Conservation (phyloP, 37 sponge, comb jelly and placozoan genomes). For the Aphrocallistes beatrix region DNA sequence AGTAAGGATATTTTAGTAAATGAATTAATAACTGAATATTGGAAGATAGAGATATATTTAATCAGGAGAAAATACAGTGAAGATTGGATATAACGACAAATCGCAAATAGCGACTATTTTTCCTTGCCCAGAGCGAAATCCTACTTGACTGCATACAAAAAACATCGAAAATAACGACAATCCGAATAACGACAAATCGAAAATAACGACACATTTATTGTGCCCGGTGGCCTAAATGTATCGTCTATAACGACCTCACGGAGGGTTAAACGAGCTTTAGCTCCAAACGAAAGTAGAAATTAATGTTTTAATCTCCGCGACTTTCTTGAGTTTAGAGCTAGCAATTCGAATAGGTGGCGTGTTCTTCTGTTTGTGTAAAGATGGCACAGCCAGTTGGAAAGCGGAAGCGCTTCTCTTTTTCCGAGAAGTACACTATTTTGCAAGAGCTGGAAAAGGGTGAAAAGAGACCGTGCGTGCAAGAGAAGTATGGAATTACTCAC, state of each 20-base stretch:
- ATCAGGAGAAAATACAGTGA: too few species aligned
- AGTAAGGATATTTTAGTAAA: too few species aligned
- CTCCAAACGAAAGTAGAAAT: not conserved
- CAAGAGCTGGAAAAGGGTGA: slow-evolving; percentile 17
- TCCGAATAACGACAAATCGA: slow-evolving; percentile 8
- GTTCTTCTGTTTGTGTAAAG: not conserved
- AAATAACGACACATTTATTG: slow-evolving; percentile 1
- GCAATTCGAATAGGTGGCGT: not conserved
- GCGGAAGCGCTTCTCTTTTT: not conserved
- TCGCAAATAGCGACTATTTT: too few species aligned
- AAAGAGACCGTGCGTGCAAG: not conserved
- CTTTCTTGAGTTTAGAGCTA: not conserved
- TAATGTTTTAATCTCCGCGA: not conserved
- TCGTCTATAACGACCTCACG: not conserved
- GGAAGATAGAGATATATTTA: too few species aligned
- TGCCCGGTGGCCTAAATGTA: not conserved
- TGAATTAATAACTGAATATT: too few species aligned
- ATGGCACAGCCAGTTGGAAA: not conserved
- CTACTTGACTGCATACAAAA: too few species aligned
- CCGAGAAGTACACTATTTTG: not conserved
- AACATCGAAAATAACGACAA: not conserved
- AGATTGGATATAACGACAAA: too few species aligned
- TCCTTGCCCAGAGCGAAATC: too few species aligned
- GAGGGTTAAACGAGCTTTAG: not conserved
- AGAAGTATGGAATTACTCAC: slow-evolving; percentile 10